Conservation (phyloP, 2,797 vertebrate genomes). For the Delichon dasypus region DNA sequence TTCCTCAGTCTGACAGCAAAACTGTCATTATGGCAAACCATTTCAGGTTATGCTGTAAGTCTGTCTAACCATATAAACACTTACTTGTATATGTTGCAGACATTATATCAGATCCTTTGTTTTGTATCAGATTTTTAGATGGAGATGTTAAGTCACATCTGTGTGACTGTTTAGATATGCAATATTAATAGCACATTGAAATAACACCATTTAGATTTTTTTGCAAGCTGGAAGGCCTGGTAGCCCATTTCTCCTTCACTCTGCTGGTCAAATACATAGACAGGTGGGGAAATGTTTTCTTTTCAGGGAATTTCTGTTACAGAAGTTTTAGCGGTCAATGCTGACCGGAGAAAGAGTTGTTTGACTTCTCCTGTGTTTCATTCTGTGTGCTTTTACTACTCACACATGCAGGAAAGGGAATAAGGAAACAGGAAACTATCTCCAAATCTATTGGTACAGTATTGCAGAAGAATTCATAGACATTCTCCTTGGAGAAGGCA, state of each 20-base stretch:
- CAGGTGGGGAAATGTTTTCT: neutral
- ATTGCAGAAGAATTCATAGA: neutral
- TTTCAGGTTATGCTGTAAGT: neutral
- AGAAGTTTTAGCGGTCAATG: neutral
- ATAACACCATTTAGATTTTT: neutral
- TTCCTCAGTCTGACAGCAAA: neutral
- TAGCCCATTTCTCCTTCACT: neutral
- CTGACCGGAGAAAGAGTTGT: neutral
- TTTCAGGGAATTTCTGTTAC: neutral
- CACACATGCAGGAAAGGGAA: neutral
- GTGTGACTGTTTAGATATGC: neutral
- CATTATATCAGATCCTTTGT: neutral
- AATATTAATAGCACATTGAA: neutral
- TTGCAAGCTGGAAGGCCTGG: neutral
- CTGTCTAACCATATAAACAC: neutral
- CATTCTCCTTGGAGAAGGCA: neutral
- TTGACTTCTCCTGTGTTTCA: neutral
- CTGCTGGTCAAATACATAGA: neutral
- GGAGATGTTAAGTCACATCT: neutral
- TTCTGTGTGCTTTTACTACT: neutral
- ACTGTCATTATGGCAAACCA: neutral
- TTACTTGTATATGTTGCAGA: neutral
- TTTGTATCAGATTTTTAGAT: neutral
- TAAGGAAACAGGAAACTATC: neutral
- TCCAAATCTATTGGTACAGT: neutral